Evolutionary conservation across 1,140 invertebrate species (phyloP).

Genomic region (Hyles vespertilio): DNA sequence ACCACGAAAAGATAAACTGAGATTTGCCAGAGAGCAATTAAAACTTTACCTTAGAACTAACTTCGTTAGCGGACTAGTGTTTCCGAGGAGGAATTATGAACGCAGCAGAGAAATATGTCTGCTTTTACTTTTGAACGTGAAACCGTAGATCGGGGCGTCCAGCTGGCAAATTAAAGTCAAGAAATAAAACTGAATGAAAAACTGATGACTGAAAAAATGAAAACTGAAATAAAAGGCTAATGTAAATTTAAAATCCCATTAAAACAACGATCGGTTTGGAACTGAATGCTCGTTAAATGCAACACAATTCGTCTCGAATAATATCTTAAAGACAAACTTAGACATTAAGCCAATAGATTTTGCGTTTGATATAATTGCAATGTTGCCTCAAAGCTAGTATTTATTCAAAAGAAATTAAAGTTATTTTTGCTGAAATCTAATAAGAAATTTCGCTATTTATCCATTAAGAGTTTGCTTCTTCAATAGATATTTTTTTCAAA

Average conservation of each 20-base stretch:
- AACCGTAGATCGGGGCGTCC: conserved; percentile 28
- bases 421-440: neutral
- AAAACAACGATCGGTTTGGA: conserved; percentile 1
- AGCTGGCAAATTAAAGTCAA: conserved; percentile 39
- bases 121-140: conserved; percentile 45
- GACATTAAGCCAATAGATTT: no score
- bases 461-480: conserved; percentile 21
- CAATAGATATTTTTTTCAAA: conserved; percentile 23
- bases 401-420: conserved; percentile 1
- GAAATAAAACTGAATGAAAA: conserved; percentile 32
- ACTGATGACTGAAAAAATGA: no score
- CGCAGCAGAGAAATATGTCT: conserved; percentile 48
- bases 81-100: conserved; percentile 44
- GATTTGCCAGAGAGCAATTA: conserved; percentile 65
- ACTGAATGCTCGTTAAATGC: neutral
- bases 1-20: conserved; percentile 66
- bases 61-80: conserved; percentile 60
- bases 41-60: conserved; percentile 70
- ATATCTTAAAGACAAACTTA: no score
- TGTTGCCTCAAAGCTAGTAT: neutral
- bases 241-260: conserved; percentile 27
- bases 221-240: conserved; percentile 32
- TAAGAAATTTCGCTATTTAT: conserved; percentile 15
- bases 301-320: no score
- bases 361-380: no score